These are phyloP conservation scores for Octomys mimax DNA, from an alignment of 2,797 vertebrate species.

Conservation along the genomic window DNA sequence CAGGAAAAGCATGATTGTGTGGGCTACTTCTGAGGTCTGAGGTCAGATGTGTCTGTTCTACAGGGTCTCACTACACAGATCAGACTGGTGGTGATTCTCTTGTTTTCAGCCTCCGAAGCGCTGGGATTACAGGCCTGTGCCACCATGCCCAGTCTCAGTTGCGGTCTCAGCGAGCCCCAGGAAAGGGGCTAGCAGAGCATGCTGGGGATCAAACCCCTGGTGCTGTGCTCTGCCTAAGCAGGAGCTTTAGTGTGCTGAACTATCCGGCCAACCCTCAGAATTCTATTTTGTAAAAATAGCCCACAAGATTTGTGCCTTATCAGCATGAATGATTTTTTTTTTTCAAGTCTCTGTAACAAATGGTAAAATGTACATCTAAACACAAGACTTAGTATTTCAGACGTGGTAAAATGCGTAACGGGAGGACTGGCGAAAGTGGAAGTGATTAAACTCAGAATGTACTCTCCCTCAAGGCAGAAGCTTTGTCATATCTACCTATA, in stretches of 20 bases:
- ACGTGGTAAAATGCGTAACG: not conserved
- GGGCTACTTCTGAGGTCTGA: conserved; percentile 17
- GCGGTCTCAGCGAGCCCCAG: not conserved
- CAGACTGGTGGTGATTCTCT: no score
- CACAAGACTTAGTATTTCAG: not conserved
- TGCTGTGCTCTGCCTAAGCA: no score
- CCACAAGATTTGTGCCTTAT: not conserved
- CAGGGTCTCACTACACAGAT: no score
- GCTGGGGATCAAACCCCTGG: no score
- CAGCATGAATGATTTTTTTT: not conserved
- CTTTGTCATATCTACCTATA: not conserved
- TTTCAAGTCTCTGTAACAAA: conserved; percentile 47
- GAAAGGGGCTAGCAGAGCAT: no score
- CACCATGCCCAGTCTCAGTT: not conserved
- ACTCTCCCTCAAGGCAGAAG: not conserved
- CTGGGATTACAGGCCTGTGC: not conserved
- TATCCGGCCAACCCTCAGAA: not conserved
- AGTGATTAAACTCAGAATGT: conserved; percentile 2
- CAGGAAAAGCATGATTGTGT: conserved; percentile 15
- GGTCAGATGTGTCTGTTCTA: not conserved
- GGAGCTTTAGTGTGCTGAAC: no score
- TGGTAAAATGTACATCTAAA: conserved; percentile 27
- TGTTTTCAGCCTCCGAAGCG: not conserved
- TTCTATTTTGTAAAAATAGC: conserved; percentile 58
- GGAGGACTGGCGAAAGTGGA: conserved; percentile 2